These are phyloP conservation scores for Synanthedon myopaeformis DNA, from an alignment of 2,888 invertebrate genomes.

Conservation along the genomic window DNA sequence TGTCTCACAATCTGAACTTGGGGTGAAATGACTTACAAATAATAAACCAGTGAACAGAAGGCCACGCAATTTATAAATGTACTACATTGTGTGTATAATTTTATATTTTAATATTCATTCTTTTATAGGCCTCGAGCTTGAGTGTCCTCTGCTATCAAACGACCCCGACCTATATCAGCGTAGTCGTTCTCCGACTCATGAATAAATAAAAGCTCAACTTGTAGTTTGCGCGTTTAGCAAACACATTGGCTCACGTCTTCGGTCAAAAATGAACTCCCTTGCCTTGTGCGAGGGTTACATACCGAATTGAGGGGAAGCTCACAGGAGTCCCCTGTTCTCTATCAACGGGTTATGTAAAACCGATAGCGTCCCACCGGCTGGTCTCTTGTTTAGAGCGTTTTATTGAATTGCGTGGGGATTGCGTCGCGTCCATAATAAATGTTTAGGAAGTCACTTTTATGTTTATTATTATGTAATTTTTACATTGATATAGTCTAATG, in stretches of 20 bases:
- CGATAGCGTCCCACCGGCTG: conserved; percentile 26
- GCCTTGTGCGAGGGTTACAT: conserved; percentile 22
- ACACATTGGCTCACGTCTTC: conserved; percentile 43
- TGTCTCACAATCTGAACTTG: no score
- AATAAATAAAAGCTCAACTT: conserved; percentile 68
- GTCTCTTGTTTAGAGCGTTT: conserved; percentile 22
- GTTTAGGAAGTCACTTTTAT: background rate
- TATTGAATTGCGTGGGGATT: conserved; percentile 23
- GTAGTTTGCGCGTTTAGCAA: conserved; percentile 53
- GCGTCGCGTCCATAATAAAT: conserved; percentile 14
- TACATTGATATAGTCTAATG: background rate
- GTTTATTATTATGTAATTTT: background rate
- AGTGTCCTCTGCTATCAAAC: conserved; percentile 50
- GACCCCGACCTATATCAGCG: conserved; percentile 64
- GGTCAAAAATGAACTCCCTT: conserved; percentile 37
- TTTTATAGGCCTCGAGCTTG: conserved; percentile 37
- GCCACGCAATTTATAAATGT: no score
- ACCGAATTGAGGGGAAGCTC: conserved; percentile 12
- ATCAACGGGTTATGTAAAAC: conserved; percentile 35
- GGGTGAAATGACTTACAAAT: no score
- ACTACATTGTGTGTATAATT: no score
- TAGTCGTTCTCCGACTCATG: conserved; percentile 49
- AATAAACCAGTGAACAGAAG: no score
- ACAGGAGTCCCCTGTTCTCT: conserved; percentile 18
- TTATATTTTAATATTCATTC: conserved; percentile 10